Base-by-base conservation (phyloP, 2,113 vertebrate species). In the Lepidothrix coronata region DNA sequence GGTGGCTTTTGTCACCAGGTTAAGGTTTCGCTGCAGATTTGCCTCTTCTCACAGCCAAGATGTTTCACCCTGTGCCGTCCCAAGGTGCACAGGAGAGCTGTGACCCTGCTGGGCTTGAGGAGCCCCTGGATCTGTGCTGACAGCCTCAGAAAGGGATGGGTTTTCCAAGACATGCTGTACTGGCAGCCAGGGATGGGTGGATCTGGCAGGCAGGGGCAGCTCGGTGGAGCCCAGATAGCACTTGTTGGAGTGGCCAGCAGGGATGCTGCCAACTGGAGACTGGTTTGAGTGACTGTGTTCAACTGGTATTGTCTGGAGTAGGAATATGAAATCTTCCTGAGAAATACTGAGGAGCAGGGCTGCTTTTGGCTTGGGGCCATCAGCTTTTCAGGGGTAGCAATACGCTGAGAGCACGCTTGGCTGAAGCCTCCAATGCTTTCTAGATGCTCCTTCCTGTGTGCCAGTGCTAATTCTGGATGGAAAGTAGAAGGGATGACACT, bases 211-310 rank as follows among this genome's bases (percentile, higher is more conserved):
- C 43, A 19, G 31, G 46, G 28, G 8, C 0, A 1, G 33, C 54
- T 75, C 5, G 1, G n/a, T 0, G 0, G 55, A 65, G 39, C 41
- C 3, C 2, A 44, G 62, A 30, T 54, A 25, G 43, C 0, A 3
- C 31, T 35, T 52, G 21, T 33, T 1, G 0, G 57, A 46, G 68
- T 10, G 25, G 49, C 18, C 57, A 58, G 55, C 59, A 49, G 55
- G 79, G 71, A 14, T 81, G 48, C 33, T 80, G 62, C 62, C 92
- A 79, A 67, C 44, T 54, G 70, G 76, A 81, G 54, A 35, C 43
- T n/a, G 54, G 7, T 59, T 54, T 48, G 77, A 58, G 11, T 14
- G 57, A 16, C 41, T 1, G 0, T 23, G 73, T 44, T 90, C 9
- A 16, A 8, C 41, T 49, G 85, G 59, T 70, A 4, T 37, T 76